Base-by-base conservation (phyloP, 2,888 invertebrate genomes). In the Microplitis deprimator region DNA sequence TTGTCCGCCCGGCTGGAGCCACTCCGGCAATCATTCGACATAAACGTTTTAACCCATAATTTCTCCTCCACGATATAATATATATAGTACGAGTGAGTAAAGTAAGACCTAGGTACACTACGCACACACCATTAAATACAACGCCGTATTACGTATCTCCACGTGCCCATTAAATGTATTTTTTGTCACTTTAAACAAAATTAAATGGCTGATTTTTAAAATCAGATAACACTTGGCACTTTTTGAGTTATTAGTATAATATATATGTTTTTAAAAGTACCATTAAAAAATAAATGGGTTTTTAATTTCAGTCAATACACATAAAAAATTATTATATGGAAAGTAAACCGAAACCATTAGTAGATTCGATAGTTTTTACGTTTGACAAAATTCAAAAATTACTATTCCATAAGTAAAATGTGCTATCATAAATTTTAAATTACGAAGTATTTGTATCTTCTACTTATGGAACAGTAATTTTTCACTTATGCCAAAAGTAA, bases 1-100 rank as follows among this genome's bases (percentile, higher is more conserved):
- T 76, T 79, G 81, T 79, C 81, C 84, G 86, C 80, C 85, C 78
- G 81, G 75, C 81, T 84, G 85, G 87, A 85, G 86, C 85, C 85
- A 80, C 80, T 81, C 41, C 81, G 84, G 84, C 85, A 86, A 87
- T 87, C 85, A 84, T 83, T 84, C 84, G 80, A 83, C 85, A 86
- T 87, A 86, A 87, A 86, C 84, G 84, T 85, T 87, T 86, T 85
- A 87, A 87, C 85, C 85, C 83, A 62, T 20, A 20, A 73, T 38
- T n/a, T 40, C 65, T 13, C 67, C 59, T 17, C 62, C 17, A 62
- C 62, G 5, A 17, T 62, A 76, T 78, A n/a, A n/a, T 76, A 60
- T 17, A 29, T 29, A 29, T 29, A 29, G 3, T 29, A 29, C 29
- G 29, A 3, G 29, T 29, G 3, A 29, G 29, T 29, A 29, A 29